Evolutionary conservation across 2,113 vertebrate genomes (phyloP).

Genomic region (Bubalus kerabau): DNA sequence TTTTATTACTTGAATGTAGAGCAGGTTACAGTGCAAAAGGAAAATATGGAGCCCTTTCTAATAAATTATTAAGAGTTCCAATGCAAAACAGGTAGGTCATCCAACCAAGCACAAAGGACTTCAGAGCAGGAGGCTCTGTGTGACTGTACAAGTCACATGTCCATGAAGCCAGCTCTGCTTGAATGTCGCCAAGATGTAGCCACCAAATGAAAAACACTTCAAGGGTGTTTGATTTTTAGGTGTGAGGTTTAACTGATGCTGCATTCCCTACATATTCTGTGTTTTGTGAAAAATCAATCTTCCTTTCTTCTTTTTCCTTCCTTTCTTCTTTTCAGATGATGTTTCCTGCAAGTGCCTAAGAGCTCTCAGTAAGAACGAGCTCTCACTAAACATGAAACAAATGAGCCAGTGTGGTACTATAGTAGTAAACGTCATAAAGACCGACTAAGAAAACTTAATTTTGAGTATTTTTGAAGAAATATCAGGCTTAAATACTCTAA

Average conservation of each 20-base stretch:
- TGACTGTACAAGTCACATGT: neutral
- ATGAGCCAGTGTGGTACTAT: neutral
- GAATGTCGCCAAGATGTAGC: neutral
- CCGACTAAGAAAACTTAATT: neutral
- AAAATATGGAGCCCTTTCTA: fast-evolving
- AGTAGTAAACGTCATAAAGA: neutral
- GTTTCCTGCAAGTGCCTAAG: neutral
- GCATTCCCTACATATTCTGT: neutral
- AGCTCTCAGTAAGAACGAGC: too few relatives aligned
- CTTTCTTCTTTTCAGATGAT: neutral
- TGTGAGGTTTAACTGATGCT: neutral
- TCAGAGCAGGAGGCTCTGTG: neutral
- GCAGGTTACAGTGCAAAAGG: neutral
- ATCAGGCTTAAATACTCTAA: neutral
- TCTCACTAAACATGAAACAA: neutral
- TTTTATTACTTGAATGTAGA: neutral
- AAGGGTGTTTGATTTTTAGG: neutral
- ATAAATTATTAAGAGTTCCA: neutral
- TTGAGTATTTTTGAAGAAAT: neutral
- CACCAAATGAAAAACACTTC: neutral
- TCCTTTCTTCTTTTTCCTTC: too few relatives aligned
- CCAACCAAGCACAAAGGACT: neutral
- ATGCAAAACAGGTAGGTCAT: neutral
- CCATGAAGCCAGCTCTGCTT: neutral
- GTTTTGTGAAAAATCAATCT: neutral